Evolutionary conservation across 2,113 vertebrate species (phyloP).

Genomic region (Triplophysa siluroides): DNA sequence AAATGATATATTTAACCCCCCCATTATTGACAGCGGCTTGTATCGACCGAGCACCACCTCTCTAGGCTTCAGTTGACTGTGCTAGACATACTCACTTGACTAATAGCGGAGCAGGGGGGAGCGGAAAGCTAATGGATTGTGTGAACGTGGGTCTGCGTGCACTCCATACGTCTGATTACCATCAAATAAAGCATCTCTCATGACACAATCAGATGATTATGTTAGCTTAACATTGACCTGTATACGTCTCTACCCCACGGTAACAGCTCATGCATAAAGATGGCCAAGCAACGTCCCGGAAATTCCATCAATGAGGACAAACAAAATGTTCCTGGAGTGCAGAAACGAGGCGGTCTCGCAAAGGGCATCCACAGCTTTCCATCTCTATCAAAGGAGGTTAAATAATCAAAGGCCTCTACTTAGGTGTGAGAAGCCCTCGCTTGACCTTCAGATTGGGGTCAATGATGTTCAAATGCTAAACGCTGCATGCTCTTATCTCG

Average conservation of each 20-base stretch:
- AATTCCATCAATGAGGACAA: constrained; percentile 47
- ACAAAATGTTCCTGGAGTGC: constrained; percentile 33
- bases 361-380: constrained; percentile 23
- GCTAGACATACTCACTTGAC: constrained; percentile 29
- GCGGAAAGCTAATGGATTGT: constrained; percentile 30
- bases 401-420: neutral
- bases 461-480: constrained; percentile 35
- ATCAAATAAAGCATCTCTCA: constrained; percentile 38
- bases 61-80: constrained; percentile 14
- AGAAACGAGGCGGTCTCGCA: constrained; percentile 32
- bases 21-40: neutral
- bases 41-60: constrained; percentile 15
- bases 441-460: constrained; percentile 39
- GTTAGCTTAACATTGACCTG: constrained; percentile 34
- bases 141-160: constrained; percentile 12
- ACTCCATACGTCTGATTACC: constrained; percentile 2
- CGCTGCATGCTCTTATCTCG: neutral
- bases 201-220: constrained; percentile 46
- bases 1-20: neutral
- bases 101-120: constrained; percentile 3
- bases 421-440: constrained; percentile 2
- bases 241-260: constrained; percentile 14
- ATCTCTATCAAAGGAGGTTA: constrained; percentile 33
- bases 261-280: constrained; percentile 29
- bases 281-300: constrained; percentile 24